Base-by-base conservation (phyloP, 2,888 invertebrate genomes). In the Netelia melanura region DNA sequence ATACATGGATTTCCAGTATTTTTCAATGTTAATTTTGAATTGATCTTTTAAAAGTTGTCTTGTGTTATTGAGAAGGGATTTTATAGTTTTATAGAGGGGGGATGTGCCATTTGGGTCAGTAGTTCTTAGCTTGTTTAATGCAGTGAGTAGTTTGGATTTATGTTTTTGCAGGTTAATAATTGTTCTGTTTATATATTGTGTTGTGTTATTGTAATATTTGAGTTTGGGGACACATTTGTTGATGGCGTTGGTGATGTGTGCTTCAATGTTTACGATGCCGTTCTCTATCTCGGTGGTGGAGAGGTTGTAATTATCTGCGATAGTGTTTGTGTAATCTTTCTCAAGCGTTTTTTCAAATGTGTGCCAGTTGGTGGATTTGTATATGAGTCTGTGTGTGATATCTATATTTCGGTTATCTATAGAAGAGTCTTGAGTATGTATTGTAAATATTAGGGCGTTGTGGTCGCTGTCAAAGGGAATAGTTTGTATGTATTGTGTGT, bases 401-500 rank as follows among this genome's bases (percentile, higher is more conserved):
- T 25, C 2, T 25, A 52, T 11, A 2, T 68, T 10, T 21, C 1
- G 1, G 43, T 38, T 70, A 25, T 25, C 25, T 25, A 25, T 3
- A 3, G 25, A 3, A 2, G 25, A 25, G 1, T 25, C 25, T 1
- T 25, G 25, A 2, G 3, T 25, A 2, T 25, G 25, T 0, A 70
- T 30, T n/a, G 1, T 25, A 25, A 83, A 38, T 5, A 58, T 30
- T 2, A 79, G 11, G 11, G 72, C 80, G 0, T 65, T 75, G 48
- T 84, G 84, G 56, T 84, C 84, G 11, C 84, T 84, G 17, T 84
- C 81, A 64, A 58, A 84, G 1, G 75, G 56, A 8, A 70, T 8
- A 2, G 71, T 84, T n/a, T 74, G 48, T 0, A 75, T n/a, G 8
- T 17, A n/a, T 2, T 65, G 6, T 17, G 48, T 84, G 2, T 52